Evolutionary conservation across 2,888 invertebrate genomes (phyloP), one percentile per base, ranked within the genome.

Genomic region (Fissipunctia ypsillon): DNA sequence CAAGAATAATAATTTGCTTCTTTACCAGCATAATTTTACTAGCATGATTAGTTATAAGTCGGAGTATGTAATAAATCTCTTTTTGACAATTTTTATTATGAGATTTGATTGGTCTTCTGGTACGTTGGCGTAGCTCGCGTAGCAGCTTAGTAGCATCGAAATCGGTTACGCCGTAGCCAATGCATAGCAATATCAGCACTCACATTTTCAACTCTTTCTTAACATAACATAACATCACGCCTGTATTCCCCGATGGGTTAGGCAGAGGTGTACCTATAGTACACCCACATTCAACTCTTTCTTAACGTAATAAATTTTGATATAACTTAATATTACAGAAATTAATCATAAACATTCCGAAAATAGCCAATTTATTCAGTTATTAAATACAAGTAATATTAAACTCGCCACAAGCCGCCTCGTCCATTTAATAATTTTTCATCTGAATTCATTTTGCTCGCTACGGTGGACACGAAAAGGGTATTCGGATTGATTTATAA

Each of bases 381-480:
- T n/a, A n/a, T n/a, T n/a, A 69, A 73, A 63, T 57, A 64, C 45
- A 70, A 73, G 72, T 74, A 43, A 76, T 60, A 78, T 78, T 69
- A 81, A 81, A 78, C 59, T 48, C 60, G 31, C 63, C 57, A 45
- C 71, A 73, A 70, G 41, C 78, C 82, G 45, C 76, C 84, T 70
- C 73, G 43, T 41, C 67, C 68, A 86, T 86, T 86, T 75, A 84
- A 86, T 84, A 73, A 81, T 84, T 79, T 79, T 64, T 84, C 83
- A 74, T 84, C 74, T 74, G 73, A 76, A 84, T 84, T 81, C 31
- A 86, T 84, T 84, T 72, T 60, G 45, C 43, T 71, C 84, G 84
- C 82, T n/a, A 86, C 84, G 78, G 52, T 84, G 78, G 64, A 78
- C 76, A 79, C 74, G 73, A 84, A 84, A 86, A 84, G 82, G 73